Evolutionary conservation across 2,113 vertebrate species (phyloP), one percentile per base, ranked within the genome.

Genomic region (Tauraco erythrolophus): DNA sequence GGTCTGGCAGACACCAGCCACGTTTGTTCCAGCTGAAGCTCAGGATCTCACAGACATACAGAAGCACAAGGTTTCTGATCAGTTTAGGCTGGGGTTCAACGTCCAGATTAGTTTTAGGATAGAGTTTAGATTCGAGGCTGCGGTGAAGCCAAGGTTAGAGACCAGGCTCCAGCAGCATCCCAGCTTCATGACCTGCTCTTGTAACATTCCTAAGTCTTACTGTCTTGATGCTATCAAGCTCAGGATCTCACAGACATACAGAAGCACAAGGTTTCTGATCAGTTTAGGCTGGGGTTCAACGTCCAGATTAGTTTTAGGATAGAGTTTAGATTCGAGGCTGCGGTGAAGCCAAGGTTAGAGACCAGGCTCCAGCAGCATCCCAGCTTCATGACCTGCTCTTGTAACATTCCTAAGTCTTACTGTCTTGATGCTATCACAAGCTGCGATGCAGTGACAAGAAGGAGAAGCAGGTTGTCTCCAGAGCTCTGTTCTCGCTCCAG

Each of bases 391-490:
- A 30, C 35, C 24, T 21, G 60, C 77, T 46, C 66, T 22, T 33
- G 6, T 7, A 37, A 15, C 19, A 15, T 61, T 14, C 50, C 7
- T 1, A 50, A n/a, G n/a, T n/a, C n/a, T n/a, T n/a, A n/a, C n/a
- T n/a, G n/a, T n/a, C n/a, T n/a, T n/a, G n/a, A n/a, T n/a, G n/a
- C n/a, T n/a, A n/a, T n/a, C n/a, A n/a, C n/a, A n/a, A n/a, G n/a
- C n/a, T n/a, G n/a, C n/a, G n/a, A n/a, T 57, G 48, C 15, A 3
- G 84, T 7, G 81, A 39, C 45, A 35, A 1, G 21, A 56, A 35
- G 0, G 7, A 60, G 51, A 19, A 39, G 31, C 39, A 17, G 61
- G 39, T 4, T 79, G 22, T 5, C 35, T 24, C 53, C 1, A 0
- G 58, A 23, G 45, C 64, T 54, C 7, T 10, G 6, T 9, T 46